Conservation (phyloP, 2,797 vertebrate genomes). For the Galago senegalensis region DNA sequence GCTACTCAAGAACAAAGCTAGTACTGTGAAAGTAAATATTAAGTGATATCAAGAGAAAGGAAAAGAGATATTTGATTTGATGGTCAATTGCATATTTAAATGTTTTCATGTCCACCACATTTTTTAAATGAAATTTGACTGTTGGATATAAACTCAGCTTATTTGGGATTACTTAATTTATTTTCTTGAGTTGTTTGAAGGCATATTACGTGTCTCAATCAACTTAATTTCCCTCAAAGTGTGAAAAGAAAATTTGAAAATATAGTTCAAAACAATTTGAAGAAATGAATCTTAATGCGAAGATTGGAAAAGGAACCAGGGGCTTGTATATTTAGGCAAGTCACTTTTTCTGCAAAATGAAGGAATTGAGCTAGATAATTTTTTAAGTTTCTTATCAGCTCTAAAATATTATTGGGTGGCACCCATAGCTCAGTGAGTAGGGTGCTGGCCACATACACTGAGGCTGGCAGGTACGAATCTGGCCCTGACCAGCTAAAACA, state of each 20-base stretch:
- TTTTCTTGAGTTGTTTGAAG: slow-evolving; percentile 60
- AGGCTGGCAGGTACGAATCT: too few relatives aligned
- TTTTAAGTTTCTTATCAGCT: slow-evolving; percentile 67
- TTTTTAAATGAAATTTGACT: slow-evolving; percentile 61
- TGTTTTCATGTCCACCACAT: slow-evolving; percentile 82
- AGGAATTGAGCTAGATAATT: slow-evolving; percentile 48
- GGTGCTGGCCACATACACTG: too few relatives aligned
- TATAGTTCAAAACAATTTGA: slow-evolving; percentile 32
- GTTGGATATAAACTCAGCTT: slow-evolving; percentile 64
- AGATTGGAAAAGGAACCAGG: not conserved
- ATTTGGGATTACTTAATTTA: slow-evolving; percentile 80
- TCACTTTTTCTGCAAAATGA: slow-evolving; percentile 53
- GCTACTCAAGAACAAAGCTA: slow-evolving; percentile 36
- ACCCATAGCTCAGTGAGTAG: too few relatives aligned
- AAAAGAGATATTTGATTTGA: slow-evolving; percentile 62
- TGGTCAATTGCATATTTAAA: slow-evolving; percentile 70
- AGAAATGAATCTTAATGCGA: slow-evolving; percentile 48
- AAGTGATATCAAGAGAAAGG: slow-evolving; percentile 49
- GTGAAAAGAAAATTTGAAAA: slow-evolving; percentile 63
- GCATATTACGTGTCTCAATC: slow-evolving; percentile 42
- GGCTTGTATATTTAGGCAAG: slow-evolving; percentile 12
- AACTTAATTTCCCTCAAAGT: slow-evolving; percentile 65
- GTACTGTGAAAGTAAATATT: slow-evolving; percentile 37
- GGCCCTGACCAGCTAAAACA: too few relatives aligned
- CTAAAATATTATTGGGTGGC: not conserved